A percentile compares a stretch with the other conserved stretches of the same genome.
Evolutionary conservation across 2,888 invertebrate genomes (phyloP).

Genomic region (Eupithecia dodoneata): DNA sequence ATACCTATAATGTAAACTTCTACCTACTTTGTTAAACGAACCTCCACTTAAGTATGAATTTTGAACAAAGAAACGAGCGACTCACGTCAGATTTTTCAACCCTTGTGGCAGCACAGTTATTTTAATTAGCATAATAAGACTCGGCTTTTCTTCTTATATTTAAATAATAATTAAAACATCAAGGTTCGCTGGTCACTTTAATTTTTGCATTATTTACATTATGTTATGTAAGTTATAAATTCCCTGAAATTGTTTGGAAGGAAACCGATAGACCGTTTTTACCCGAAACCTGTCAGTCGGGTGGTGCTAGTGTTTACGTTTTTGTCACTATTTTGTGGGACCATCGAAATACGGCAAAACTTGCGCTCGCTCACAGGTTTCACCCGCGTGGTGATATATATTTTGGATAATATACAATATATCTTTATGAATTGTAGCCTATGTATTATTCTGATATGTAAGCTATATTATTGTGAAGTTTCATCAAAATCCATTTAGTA

Average conservation of each 20-base stretch:
- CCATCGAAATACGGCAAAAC: neutral
- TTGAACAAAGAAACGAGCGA: neutral
- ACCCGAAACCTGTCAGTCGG: neutral
- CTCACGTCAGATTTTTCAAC: neutral
- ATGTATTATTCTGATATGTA: too few relatives aligned
- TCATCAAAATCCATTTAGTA: too few relatives aligned
- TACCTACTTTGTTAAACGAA: neutral
- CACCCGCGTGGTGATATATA: too few relatives aligned
- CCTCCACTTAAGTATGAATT: neutral
- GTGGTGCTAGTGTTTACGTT: neutral
- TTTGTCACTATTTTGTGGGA: neutral
- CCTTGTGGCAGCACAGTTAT: neutral
- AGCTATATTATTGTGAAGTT: too few relatives aligned
- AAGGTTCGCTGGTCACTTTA: conserved; percentile 14
- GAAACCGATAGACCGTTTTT: conserved; percentile 1
- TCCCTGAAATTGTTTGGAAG: conserved; percentile 23
- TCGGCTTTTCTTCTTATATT: neutral
- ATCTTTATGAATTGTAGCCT: too few relatives aligned
- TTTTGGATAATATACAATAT: too few relatives aligned
- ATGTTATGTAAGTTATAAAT: neutral
- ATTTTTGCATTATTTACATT: neutral
- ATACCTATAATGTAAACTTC: too few relatives aligned
- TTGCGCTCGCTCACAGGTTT: too few relatives aligned
- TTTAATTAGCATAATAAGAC: neutral
- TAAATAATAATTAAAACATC: neutral